Evolutionary conservation across 2,888 invertebrate species (phyloP).

Genomic region (Galeruca laticollis): DNA sequence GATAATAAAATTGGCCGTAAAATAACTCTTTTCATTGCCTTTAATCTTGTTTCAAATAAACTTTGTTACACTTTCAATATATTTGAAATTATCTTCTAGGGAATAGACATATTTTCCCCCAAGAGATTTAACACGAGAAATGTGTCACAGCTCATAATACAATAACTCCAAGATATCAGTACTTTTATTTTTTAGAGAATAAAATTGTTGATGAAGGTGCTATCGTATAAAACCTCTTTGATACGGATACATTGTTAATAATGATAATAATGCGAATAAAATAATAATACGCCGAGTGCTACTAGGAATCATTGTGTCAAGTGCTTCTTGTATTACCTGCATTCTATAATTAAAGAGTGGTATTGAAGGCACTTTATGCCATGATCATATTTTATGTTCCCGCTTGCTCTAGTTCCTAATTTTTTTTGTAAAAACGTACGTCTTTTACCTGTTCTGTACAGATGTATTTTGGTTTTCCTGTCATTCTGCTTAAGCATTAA

Average conservation of each 20-base stretch:
- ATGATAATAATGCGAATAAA: not conserved
- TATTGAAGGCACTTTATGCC: too few species aligned
- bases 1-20: constrained; percentile 7
- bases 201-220: not conserved
- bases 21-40: constrained; percentile 10
- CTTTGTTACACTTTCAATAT: constrained; percentile 12
- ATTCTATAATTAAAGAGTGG: too few species aligned
- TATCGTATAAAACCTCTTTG: not conserved
- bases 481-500: too few species aligned
- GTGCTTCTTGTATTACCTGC: too few species aligned
- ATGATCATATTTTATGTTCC: too few species aligned
- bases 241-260: not conserved
- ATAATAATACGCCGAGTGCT: not conserved
- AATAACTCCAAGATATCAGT: not conserved
- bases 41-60: constrained; percentile 10
- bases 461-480: too few species aligned
- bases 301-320: too few species aligned
- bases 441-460: too few species aligned
- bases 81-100: constrained; percentile 13
- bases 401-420: too few species aligned
- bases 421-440: too few species aligned
- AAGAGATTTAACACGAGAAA: constrained; percentile 7
- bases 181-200: not conserved
- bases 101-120: not conserved
- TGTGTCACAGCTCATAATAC: not conserved